These are phyloP conservation scores for Agapornis roseicollis DNA, from an alignment of 2,113 vertebrate genomes.

Conservation along the genomic window DNA sequence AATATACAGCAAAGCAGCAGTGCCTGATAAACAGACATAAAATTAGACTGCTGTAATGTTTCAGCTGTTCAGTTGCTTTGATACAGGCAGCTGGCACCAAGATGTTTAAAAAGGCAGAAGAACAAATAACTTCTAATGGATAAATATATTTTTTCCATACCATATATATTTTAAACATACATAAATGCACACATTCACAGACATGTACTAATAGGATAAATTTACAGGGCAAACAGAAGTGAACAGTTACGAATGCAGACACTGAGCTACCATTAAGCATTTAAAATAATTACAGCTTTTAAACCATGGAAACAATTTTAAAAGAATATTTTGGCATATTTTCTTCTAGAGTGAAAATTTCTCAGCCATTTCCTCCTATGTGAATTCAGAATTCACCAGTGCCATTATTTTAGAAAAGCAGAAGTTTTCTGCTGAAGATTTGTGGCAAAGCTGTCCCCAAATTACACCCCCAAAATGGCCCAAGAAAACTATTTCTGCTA, in stretches of 20 bases:
- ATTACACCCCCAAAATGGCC: neutral
- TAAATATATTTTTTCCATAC: constrained; percentile 1
- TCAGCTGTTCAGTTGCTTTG: constrained; percentile 45
- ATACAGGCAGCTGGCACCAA: constrained; percentile 32
- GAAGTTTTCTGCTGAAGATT: neutral
- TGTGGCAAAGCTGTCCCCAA: accelerated
- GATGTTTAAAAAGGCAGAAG: neutral
- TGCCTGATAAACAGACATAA: constrained; percentile 24
- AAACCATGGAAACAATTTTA: neutral
- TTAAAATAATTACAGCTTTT: constrained; percentile 54
- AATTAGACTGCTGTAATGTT: constrained; percentile 34
- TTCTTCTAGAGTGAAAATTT: neutral
- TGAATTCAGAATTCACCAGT: neutral
- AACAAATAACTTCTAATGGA: constrained; percentile 30
- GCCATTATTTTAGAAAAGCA: neutral
- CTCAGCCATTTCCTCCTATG: neutral
- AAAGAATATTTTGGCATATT: neutral
- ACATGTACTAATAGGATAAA: neutral
- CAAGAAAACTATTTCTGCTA: neutral
- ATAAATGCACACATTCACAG: neutral
- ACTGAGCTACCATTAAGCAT: constrained; percentile 23
- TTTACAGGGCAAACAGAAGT: neutral
- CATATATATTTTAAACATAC: constrained; percentile 24
- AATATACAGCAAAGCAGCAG: constrained; percentile 25
- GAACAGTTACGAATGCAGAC: neutral